phyloP scores from a whole-genome alignment of 2,797 vertebrate species.

The Streptopelia turtur region DNA sequence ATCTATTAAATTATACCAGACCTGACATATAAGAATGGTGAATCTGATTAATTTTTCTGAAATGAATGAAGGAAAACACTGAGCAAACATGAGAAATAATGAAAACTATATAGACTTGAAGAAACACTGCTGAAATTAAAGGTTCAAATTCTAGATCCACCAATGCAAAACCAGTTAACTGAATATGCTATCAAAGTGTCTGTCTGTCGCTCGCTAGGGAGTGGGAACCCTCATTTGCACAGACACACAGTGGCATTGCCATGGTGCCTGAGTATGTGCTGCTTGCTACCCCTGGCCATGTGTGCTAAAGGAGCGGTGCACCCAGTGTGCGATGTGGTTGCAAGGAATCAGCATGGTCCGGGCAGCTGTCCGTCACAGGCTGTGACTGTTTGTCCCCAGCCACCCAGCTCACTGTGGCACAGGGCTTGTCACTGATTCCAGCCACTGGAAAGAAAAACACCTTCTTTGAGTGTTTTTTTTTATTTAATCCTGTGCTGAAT shows the following conservation, averaged over 20 bases:
- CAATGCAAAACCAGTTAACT: background rate
- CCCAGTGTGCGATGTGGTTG: rapidly evolving
- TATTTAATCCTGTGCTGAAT: background rate
- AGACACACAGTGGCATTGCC: rapidly evolving
- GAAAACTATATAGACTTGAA: background rate
- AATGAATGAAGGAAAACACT: background rate
- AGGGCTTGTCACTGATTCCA: background rate
- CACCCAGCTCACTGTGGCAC: rapidly evolving
- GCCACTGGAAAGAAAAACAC: background rate
- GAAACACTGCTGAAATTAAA: background rate
- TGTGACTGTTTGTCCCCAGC: rapidly evolving
- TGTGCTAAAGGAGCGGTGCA: background rate
- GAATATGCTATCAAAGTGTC: background rate
- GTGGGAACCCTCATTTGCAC: background rate
- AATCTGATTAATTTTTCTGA: background rate
- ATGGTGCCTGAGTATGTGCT: rapidly evolving
- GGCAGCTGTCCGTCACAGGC: background rate
- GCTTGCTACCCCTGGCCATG: background rate
- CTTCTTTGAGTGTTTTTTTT: background rate
- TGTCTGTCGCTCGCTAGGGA: background rate
- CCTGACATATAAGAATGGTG: background rate
- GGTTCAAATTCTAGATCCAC: background rate
- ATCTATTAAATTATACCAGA: background rate
- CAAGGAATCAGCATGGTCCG: rapidly evolving
- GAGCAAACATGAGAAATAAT: background rate